Percentiles rank a stretch among this genome's conserved stretches.
phyloP scores from a whole-genome alignment of 2,888 invertebrate genomes.

The Malachius bipustulatus region DNA sequence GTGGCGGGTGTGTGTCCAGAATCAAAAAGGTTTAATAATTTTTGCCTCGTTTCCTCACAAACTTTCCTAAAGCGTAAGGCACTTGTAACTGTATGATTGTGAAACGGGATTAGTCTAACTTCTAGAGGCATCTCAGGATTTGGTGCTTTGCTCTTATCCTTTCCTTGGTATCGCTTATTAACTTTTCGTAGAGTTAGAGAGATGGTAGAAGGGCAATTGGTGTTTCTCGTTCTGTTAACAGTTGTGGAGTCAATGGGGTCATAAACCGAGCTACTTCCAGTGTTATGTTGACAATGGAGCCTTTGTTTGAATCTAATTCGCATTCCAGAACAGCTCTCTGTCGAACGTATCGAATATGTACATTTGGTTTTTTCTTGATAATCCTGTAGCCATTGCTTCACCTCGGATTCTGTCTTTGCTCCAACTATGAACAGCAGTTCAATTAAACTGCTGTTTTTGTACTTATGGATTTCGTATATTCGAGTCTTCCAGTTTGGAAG shows the following conservation, averaged over 20 bases:
- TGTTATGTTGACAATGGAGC: constrained; percentile 14
- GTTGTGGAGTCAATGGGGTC: constrained; percentile 7
- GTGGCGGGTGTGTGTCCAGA: constrained; percentile 12
- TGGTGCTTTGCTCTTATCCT: constrained; percentile 9
- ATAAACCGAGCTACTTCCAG: constrained; percentile 7
- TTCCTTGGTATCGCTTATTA: constrained; percentile 10
- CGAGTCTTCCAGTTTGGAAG: not conserved
- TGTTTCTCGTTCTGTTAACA: constrained; percentile 12
- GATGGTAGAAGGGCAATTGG: constrained; percentile 14
- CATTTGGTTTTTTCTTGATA: constrained; percentile 8
- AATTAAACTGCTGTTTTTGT: not conserved
- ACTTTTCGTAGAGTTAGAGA: constrained; percentile 10
- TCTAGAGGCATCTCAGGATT: constrained; percentile 13
- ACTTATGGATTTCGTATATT: not conserved
- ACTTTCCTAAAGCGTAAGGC: constrained; percentile 12
- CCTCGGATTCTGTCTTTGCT: constrained; percentile 9
- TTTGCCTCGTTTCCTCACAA: constrained; percentile 9
- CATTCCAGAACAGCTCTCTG: constrained; percentile 10
- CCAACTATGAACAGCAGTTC: not conserved
- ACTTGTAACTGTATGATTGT: constrained; percentile 10
- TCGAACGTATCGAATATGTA: constrained; percentile 9
- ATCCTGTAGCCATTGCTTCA: constrained; percentile 8
- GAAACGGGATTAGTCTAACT: constrained; percentile 8
- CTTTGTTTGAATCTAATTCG: constrained; percentile 12
- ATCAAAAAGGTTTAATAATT: constrained; percentile 12